These are phyloP conservation scores for Hycleus phaleratus DNA, from an alignment of 1,140 invertebrate genomes.

Conservation along the genomic window DNA sequence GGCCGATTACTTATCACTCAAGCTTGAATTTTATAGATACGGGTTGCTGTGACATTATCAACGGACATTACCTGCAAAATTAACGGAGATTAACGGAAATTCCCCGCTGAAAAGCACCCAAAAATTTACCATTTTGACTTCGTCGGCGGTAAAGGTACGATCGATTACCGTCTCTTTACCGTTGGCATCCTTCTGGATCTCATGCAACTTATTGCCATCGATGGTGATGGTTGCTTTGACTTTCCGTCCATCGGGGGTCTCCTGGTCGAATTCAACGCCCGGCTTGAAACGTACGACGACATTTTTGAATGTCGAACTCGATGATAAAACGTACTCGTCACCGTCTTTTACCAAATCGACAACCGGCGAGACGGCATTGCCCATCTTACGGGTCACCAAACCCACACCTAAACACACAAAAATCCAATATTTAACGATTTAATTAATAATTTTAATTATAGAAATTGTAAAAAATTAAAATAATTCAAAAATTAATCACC, in stretches of 20 bases:
- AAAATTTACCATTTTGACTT: slow-evolving; percentile 57
- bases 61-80: slow-evolving; percentile 50
- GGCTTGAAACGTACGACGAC: slow-evolving; percentile 70
- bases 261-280: slow-evolving; percentile 77
- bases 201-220: slow-evolving; percentile 61
- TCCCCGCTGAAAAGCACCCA: too few species aligned
- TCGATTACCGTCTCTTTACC: slow-evolving; percentile 57
- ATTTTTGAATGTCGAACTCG: slow-evolving; percentile 78
- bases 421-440: not conserved
- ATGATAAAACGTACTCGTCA: slow-evolving; percentile 63
- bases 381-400: slow-evolving; percentile 66
- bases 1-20: slow-evolving; percentile 1
- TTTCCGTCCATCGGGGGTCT: slow-evolving; percentile 74
- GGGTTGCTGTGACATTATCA: slow-evolving; percentile 53
- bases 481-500: slow-evolving; percentile 49
- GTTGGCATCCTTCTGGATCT: slow-evolving; percentile 61
- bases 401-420: slow-evolving; percentile 57
- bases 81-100: slow-evolving; percentile 10
- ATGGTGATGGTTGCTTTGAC: slow-evolving; percentile 64
- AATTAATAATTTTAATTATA: too few species aligned
- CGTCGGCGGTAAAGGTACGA: slow-evolving; percentile 59
- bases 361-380: slow-evolving; percentile 61
- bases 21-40: slow-evolving; percentile 41
- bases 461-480: not conserved
- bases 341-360: slow-evolving; percentile 61